These are phyloP conservation scores for Drepana arcuata DNA, from an alignment of 1,140 invertebrate species.

Conservation along the genomic window DNA sequence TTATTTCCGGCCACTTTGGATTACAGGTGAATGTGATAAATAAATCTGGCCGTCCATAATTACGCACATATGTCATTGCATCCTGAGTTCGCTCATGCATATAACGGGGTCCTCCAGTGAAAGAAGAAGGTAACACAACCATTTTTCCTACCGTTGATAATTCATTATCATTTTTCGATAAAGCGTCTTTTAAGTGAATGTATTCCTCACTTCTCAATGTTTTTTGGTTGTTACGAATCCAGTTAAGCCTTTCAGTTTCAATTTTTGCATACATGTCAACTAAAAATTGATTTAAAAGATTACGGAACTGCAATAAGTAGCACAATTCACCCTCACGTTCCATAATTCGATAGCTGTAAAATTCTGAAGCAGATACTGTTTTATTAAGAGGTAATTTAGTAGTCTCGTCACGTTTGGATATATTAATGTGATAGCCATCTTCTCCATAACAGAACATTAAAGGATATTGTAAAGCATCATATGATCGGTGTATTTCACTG, in stretches of 20 bases:
- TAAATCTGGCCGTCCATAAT: slow-evolving; percentile 1
- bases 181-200: slow-evolving; percentile 8
- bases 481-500: slow-evolving; percentile 31
- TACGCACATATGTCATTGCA: slow-evolving; percentile 3
- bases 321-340: slow-evolving; percentile 7
- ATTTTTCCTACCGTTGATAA: slow-evolving; percentile 3
- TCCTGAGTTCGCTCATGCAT: slow-evolving; percentile 3
- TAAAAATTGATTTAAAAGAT: slow-evolving; percentile 10
- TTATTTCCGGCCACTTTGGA: slow-evolving; percentile 8
- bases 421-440: slow-evolving; percentile 36
- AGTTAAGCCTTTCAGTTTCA: slow-evolving; percentile 1
- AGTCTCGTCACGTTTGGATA: slow-evolving; percentile 13
- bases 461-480: slow-evolving; percentile 33
- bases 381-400: slow-evolving; percentile 20
- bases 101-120: slow-evolving; percentile 1
- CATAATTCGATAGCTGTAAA: slow-evolving; percentile 50
- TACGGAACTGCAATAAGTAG: slow-evolving; percentile 5
- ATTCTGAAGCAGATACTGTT: slow-evolving; percentile 49
- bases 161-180: slow-evolving; percentile 7
- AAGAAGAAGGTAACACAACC: slow-evolving; percentile 4
- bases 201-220: slow-evolving; percentile 1
- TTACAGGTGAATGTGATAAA: slow-evolving; percentile 13
- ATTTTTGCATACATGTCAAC: slow-evolving; percentile 4
- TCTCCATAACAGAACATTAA: slow-evolving; percentile 44
- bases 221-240: slow-evolving; percentile 1